A percentile compares a stretch with the other conserved stretches of the same genome.
Evolutionary conservation across 2,113 vertebrate species (phyloP).

Genomic region (Cavia aperea): DNA sequence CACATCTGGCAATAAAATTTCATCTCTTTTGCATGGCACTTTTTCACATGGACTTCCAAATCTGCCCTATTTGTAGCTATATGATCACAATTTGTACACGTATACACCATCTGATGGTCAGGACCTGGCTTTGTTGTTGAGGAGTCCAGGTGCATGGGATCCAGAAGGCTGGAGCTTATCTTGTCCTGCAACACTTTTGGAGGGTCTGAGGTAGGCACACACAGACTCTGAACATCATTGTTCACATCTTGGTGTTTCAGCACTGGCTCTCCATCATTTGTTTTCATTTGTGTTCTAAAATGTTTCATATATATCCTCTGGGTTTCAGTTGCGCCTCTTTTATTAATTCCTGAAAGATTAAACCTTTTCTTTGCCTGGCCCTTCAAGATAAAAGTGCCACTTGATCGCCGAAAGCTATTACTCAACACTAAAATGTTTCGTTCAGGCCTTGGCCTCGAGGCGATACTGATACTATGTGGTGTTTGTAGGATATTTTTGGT

Average conservation of each 20-base stretch:
- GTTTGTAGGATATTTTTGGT: conserved; percentile 43
- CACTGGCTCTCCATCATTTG: neutral
- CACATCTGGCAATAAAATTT: conserved; percentile 73
- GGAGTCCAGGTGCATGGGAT: conserved; percentile 18
- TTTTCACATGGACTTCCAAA: conserved; percentile 76
- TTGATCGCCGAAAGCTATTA: conserved; percentile 65
- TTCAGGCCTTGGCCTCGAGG: conserved; percentile 60
- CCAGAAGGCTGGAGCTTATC: neutral
- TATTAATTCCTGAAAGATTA: conserved; percentile 67
- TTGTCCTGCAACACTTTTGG: conserved; percentile 33
- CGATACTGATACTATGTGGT: conserved; percentile 3
- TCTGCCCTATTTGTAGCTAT: conserved; percentile 74
- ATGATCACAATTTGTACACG: conserved; percentile 77
- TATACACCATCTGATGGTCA: conserved; percentile 58
- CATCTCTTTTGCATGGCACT: conserved; percentile 74
- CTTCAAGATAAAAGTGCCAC: conserved; percentile 69
- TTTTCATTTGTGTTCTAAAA: conserved; percentile 52
- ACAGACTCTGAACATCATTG: neutral
- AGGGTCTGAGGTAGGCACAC: conserved; percentile 35
- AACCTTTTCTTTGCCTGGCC: conserved; percentile 77
- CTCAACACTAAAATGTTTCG: conserved; percentile 59
- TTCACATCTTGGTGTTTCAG: conserved; percentile 19
- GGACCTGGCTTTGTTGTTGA: conserved; percentile 28
- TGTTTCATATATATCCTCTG: conserved; percentile 28
- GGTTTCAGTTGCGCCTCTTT: conserved; percentile 67